A percentile compares a stretch with the other conserved stretches of the same genome.
Evolutionary conservation across 2,113 vertebrate genomes (phyloP).

Genomic region (Hyperoodon ampullatus): DNA sequence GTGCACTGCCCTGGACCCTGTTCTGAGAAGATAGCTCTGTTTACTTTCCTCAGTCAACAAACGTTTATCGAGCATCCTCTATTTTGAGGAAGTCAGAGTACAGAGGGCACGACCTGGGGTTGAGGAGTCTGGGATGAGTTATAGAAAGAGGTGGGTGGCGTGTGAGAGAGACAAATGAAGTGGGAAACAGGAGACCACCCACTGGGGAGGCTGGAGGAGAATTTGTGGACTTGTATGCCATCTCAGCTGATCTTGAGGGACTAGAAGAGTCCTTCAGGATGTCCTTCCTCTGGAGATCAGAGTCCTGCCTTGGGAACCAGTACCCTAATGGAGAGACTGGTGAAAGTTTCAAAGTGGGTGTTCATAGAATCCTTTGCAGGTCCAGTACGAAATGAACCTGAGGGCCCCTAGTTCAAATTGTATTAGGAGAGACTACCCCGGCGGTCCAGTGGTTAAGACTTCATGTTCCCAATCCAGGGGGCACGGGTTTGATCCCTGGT

Average conservation of each 20-base stretch:
- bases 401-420: neutral
- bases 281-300: neutral
- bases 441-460: too few species aligned
- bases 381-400: neutral
- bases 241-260: neutral
- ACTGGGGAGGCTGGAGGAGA: neutral
- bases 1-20: neutral
- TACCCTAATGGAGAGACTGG: neutral
- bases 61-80: neutral
- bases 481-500: too few species aligned
- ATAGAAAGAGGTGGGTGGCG: neutral
- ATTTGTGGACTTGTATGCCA: neutral
- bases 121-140: neutral
- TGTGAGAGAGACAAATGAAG: neutral
- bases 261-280: neutral
- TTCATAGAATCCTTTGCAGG: neutral
- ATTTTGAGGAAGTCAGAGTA: neutral
- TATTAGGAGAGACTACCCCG: too few species aligned
- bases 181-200: neutral
- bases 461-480: too few species aligned
- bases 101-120: neutral
- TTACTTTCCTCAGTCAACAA: constrained; percentile 14
- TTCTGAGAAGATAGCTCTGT: neutral
- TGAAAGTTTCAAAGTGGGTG: neutral
- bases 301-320: neutral